Evolutionary conservation across 2,113 vertebrate species (phyloP).

Genomic region (Lepus americanus): DNA sequence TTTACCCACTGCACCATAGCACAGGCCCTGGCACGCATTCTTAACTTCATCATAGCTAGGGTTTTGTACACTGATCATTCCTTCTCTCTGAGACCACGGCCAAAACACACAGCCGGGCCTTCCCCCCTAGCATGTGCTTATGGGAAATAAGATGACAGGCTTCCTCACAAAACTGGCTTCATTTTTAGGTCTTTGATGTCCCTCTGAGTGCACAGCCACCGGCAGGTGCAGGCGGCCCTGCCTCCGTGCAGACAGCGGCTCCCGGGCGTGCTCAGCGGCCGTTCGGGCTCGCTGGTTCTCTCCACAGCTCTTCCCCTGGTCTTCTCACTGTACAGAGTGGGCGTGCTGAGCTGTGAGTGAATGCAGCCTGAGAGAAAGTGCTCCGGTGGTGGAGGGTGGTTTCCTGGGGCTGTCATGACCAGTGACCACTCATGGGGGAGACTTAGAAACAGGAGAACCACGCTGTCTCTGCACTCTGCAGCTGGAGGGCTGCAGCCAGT

Average conservation of each 20-base stretch:
- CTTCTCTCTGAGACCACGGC: constrained; percentile 45
- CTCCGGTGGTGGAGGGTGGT: not conserved
- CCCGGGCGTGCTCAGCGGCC: fast-evolving
- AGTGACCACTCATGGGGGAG: not conserved
- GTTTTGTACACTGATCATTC: constrained; percentile 42
- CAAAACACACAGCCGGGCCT: not conserved
- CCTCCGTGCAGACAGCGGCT: fast-evolving
- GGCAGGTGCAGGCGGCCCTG: fast-evolving
- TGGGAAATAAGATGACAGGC: not conserved
- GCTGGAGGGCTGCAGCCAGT: not conserved
- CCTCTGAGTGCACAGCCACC: not conserved
- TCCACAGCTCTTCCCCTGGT: fast-evolving
- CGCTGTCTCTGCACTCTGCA: not conserved
- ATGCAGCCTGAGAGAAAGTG: not conserved
- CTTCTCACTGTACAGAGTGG: fast-evolving
- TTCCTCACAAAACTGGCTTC: not conserved
- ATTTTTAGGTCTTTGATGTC: not conserved
- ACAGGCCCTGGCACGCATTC: not conserved
- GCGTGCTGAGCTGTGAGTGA: not conserved
- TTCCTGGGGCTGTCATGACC: not conserved
- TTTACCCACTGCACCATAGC: too few species aligned
- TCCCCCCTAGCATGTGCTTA: not conserved
- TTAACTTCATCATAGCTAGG: not conserved
- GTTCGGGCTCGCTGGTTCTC: fast-evolving
- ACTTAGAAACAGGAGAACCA: not conserved